Percentiles rank a stretch among this genome's conserved stretches.
Evolutionary conservation across 2,113 vertebrate genomes (phyloP).

Genomic region (Columba livia): DNA sequence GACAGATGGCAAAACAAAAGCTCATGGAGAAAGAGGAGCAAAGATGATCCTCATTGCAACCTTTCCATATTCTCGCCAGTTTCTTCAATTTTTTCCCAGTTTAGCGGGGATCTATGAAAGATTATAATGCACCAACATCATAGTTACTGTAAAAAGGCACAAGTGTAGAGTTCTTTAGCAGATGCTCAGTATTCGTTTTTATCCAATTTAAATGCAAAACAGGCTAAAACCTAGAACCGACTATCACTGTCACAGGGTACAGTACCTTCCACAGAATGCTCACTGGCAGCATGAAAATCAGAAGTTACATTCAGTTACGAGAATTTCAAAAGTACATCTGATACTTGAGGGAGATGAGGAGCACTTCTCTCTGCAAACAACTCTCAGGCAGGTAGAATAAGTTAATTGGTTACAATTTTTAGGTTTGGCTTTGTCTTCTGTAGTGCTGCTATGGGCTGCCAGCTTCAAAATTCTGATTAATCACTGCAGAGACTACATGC

Average conservation of each 20-base stretch:
- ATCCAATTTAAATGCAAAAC: background rate
- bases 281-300: background rate
- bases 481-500: background rate
- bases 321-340: background rate
- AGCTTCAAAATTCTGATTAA: conserved; percentile 45
- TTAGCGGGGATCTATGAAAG: background rate
- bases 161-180: background rate
- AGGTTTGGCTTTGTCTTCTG: conserved; percentile 11
- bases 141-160: background rate
- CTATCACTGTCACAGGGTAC: background rate
- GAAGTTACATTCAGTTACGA: background rate
- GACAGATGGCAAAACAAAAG: background rate
- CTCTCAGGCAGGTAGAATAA: background rate
- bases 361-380: background rate
- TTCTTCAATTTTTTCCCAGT: background rate
- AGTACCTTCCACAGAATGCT: background rate
- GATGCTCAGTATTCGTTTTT: background rate
- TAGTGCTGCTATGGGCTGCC: background rate
- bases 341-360: background rate
- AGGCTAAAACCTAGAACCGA: background rate
- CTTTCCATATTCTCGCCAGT: background rate
- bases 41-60: background rate
- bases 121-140: background rate
- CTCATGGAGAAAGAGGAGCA: background rate
- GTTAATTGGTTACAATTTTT: background rate